Percentiles rank a stretch among this genome's conserved stretches.
These are phyloP conservation scores for Achatina immaculata DNA, from an alignment of 1,140 invertebrate genomes.

Conservation along the genomic window DNA sequence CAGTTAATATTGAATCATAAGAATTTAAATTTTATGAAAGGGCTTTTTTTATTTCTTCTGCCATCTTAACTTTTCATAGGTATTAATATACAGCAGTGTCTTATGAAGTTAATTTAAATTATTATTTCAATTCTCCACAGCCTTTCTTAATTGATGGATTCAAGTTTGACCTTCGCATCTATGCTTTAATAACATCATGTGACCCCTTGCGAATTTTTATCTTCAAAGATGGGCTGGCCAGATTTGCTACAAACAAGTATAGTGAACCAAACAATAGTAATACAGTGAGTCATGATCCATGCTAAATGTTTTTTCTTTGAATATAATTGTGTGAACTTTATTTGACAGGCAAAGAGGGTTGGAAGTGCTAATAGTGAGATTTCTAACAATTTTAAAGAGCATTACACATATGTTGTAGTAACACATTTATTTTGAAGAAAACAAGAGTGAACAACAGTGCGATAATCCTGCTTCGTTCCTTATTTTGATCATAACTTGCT, in stretches of 20 bases:
- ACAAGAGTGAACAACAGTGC: too few relatives aligned
- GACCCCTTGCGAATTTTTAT: conserved; percentile 72
- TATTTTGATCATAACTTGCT: too few relatives aligned
- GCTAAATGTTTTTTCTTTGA: neutral
- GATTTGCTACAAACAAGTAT: conserved; percentile 89
- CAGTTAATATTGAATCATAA: too few relatives aligned
- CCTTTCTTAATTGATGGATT: conserved; percentile 74
- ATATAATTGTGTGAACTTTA: neutral
- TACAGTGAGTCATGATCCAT: conserved; percentile 60
- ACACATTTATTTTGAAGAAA: too few relatives aligned
- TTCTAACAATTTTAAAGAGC: too few relatives aligned
- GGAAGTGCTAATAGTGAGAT: too few relatives aligned
- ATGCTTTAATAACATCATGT: conserved; percentile 73
- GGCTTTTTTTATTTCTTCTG: too few relatives aligned
- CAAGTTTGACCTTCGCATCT: conserved; percentile 74
- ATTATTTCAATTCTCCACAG: too few relatives aligned
- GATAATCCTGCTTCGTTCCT: too few relatives aligned
- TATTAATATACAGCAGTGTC: neutral
- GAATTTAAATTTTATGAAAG: too few relatives aligned
- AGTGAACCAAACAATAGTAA: conserved; percentile 84
- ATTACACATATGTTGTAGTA: too few relatives aligned
- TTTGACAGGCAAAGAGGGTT: too few relatives aligned
- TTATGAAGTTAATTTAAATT: neutral
- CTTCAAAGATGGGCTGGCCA: conserved; percentile 73
- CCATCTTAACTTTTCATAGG: neutral